Evolutionary conservation across 2,888 invertebrate genomes (phyloP), one percentile per base, ranked within the genome.

Genomic region (Lasioglossum morio): DNA sequence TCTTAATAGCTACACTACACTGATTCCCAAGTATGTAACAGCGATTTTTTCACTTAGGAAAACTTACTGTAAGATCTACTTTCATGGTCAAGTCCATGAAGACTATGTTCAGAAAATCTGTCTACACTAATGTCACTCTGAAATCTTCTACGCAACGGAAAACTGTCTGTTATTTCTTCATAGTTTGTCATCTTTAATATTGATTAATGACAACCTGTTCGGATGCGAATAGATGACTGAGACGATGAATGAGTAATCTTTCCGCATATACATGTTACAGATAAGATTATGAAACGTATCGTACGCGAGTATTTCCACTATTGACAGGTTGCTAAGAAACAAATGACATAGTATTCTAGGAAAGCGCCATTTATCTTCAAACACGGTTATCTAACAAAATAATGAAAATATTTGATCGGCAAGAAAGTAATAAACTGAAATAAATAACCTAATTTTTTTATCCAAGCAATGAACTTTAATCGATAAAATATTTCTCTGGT

Each of bases 101-200:
- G 82, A 87, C 91, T 94, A 83, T 75, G 85, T 74, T 94, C 93
- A 4, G 94, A 94, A 90, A 90, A 94, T 82, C 94, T 94, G 80
- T 93, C 94, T 79, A 94, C 70, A 80, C 94, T 94, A 63, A 86
- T 79, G 70, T 91, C 89, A 88, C 94, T 94, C 7, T 83, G 72
- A 82, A 88, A 91, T 63, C 87, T 91, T 77, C 85, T 81, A n/a
- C 92, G 92, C 72, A 94, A 81, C 27, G 93, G 92, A 57, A 88
- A 12, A 77, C 53, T 88, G 30, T 90, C 87, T 14, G 8, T 82
- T 70, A 30, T 14, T 3, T 60, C 72, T 72, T 79, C 82, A 16
- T 73, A 60, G 69, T 88, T 48, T 77, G 77, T 89, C 57, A 81
- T 75, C 72, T 86, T 89, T 87, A 81, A 78, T 78, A 60, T 66